Percentiles rank a stretch among this genome's conserved stretches.
These are phyloP conservation scores for Heliconius erato DNA, from an alignment of 2,888 invertebrate species.

Conservation along the genomic window DNA sequence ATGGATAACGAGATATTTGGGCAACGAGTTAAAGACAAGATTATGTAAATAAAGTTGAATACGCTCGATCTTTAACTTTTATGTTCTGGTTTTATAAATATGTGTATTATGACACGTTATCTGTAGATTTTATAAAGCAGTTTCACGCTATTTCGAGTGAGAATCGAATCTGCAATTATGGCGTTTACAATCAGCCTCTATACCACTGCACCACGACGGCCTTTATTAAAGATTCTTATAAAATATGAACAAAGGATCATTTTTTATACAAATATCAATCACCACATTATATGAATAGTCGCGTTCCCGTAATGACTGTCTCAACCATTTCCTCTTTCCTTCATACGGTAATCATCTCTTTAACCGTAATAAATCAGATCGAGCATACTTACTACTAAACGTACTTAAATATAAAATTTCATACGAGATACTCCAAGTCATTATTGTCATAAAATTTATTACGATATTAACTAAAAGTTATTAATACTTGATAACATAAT, in stretches of 20 bases:
- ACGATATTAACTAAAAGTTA: no score
- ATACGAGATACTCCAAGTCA: background rate
- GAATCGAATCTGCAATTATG: no score
- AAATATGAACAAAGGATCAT: no score
- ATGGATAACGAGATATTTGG: slow-evolving; percentile 20
- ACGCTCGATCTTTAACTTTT: background rate
- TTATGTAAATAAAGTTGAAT: slow-evolving; percentile 20
- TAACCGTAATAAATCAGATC: background rate
- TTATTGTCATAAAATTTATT: no score
- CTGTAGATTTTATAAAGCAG: background rate
- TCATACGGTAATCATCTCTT: background rate
- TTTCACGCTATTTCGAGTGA: no score
- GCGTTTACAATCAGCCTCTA: no score
- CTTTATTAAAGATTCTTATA: no score
- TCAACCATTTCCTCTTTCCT: background rate
- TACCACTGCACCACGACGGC: no score
- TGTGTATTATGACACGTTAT: background rate
- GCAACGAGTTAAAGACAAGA: slow-evolving; percentile 3
- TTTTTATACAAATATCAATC: no score
- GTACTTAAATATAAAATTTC: background rate
- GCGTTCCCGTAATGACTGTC: background rate
- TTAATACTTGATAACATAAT: no score
- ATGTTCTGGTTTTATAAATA: background rate
- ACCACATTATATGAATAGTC: background rate
- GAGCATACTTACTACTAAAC: background rate